Evolutionary conservation across 92 coral and sea anemone species (phyloP).

Genomic region (Heliopora coerulea): DNA sequence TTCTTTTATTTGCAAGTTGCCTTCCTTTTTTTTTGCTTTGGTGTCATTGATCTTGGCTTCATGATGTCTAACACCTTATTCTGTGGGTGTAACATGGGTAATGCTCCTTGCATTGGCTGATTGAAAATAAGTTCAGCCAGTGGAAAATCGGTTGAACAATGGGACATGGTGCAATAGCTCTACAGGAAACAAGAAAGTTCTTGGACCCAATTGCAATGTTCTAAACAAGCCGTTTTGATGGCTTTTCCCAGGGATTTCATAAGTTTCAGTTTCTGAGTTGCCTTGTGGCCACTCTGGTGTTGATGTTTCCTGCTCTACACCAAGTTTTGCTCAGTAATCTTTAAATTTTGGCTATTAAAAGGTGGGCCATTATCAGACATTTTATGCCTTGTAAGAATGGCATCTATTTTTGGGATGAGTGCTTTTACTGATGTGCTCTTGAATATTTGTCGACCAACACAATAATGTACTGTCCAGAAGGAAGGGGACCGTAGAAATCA

Average conservation of each 20-base stretch:
- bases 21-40: slow-evolving; percentile 15
- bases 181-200: background rate
- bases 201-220: slow-evolving; percentile 15
- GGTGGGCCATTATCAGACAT: slow-evolving; percentile 53
- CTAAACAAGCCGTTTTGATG: background rate
- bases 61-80: slow-evolving; percentile 24
- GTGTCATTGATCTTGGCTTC: slow-evolving; percentile 21
- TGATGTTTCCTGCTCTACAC: slow-evolving; percentile 45
- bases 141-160: slow-evolving; percentile 42
- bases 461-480: slow-evolving; percentile 54
- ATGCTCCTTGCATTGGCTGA: slow-evolving; percentile 40
- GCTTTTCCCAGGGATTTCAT: slow-evolving; percentile 18
- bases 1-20: slow-evolving; percentile 34
- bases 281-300: slow-evolving; percentile 60
- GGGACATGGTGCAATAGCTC: slow-evolving; percentile 33
- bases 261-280: slow-evolving; percentile 44
- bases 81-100: slow-evolving; percentile 35
- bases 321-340: too few species aligned
- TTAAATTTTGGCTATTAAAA: too few species aligned
- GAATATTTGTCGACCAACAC: slow-evolving; percentile 54
- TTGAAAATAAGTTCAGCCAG: slow-evolving; percentile 43
- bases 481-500: slow-evolving; percentile 54
- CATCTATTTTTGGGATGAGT: too few species aligned
- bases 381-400: too few species aligned
- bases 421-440: too few species aligned